Percentiles rank a stretch among this genome's conserved stretches.
These are phyloP conservation scores for Garrulus glandarius DNA, from an alignment of 2,797 vertebrate species.

Conservation along the genomic window DNA sequence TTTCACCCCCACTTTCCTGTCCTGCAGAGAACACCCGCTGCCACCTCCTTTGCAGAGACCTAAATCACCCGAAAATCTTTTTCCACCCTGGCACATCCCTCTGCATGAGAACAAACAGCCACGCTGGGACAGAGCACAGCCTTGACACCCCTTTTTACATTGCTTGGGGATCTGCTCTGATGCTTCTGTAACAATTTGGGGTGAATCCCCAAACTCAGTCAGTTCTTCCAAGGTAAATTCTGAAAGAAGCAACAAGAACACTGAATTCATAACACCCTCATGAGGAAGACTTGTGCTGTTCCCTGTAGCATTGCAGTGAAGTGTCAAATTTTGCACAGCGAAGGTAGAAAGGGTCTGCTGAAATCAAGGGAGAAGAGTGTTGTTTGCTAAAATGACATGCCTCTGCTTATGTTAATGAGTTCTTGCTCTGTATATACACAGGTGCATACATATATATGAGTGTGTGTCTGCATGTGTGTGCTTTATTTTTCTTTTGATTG, in stretches of 20 bases:
- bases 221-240: background rate
- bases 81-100: background rate
- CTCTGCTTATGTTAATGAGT: background rate
- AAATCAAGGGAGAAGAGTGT: background rate
- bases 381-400: background rate
- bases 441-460: background rate
- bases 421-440: background rate
- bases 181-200: background rate
- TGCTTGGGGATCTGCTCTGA: background rate
- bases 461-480: background rate
- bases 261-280: background rate
- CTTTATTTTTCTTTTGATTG: background rate
- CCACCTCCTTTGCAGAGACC: rapidly evolving
- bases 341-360: background rate
- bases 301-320: background rate
- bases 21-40: rapidly evolving
- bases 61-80: rapidly evolving
- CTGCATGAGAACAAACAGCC: background rate
- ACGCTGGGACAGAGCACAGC: rapidly evolving
- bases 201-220: background rate
- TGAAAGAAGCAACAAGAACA: background rate
- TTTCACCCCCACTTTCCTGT: rapidly evolving
- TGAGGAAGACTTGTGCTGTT: background rate
- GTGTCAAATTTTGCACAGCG: background rate
- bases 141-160: rapidly evolving